Base-by-base conservation (phyloP, 2,113 vertebrate genomes). In the Tyto alba region DNA sequence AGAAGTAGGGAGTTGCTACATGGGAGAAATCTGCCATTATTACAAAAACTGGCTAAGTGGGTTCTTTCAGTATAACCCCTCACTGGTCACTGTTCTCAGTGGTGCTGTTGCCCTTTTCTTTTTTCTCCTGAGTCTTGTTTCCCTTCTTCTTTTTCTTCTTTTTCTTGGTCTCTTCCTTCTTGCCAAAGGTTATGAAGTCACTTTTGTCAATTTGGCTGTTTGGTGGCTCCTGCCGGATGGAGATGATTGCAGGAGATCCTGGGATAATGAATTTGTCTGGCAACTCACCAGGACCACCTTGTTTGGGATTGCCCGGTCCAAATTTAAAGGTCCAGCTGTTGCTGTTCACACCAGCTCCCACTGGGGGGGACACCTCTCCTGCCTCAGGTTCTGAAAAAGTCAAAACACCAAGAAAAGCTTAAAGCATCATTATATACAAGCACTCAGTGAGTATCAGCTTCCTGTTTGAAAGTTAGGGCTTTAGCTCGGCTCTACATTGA, bases 101-200 rank as follows among this genome's bases (percentile, higher is more conserved):
- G 80, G 98, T 96, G 96, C 99, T 99, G 92, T 99, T 99, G 97
- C 99, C 99, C 97, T 99, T 99, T 97, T 99, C 99, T 96, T 99
- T 99, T 98, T 99, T 99, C 96, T 99, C 99, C 97, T 98, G 98
- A 97, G 97, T 97, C 98, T 99, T 99, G 97, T 98, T 99, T 95
- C 99, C 99, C 99, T 99, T 99, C 99, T 99, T 99, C 99, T 99
- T 99, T 96, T 99, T 99, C 94, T 99, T 99, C 96, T 99, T 99
- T 98, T 99, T 99, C 98, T 99, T 99, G 96, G 98, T 99, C 97
- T 99, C 99, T 95, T 99, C 99, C 93, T 99, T 99, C 98, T 99
- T 99, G 95, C 99, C 99, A 96, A 99, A 99, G 95, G 99, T 99
- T 98, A 99, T 99, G 98, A 99, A 99, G 98, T 99, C 99, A 95